A percentile compares a stretch with the other conserved stretches of the same genome.
Evolutionary conservation across 2,888 invertebrate species (phyloP).

Genomic region (Harpalus rubripes): DNA sequence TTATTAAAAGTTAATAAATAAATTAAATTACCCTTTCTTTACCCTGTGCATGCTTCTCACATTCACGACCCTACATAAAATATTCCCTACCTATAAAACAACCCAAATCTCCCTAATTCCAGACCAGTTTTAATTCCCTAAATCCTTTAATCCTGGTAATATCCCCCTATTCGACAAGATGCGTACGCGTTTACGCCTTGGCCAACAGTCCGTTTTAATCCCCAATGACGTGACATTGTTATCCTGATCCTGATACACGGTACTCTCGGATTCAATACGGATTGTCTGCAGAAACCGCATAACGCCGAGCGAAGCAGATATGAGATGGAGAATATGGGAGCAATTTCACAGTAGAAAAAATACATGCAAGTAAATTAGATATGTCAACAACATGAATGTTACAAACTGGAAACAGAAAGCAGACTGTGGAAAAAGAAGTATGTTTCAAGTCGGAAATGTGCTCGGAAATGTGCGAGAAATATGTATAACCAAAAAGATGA

Average conservation of each 20-base stretch:
- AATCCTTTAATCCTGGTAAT: background rate
- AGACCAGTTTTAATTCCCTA: background rate
- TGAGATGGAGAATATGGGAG: background rate
- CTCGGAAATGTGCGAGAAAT: too few species aligned
- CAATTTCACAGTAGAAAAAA: slow-evolving; percentile 6
- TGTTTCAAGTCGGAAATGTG: too few species aligned
- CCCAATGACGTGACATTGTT: background rate
- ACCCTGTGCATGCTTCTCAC: background rate
- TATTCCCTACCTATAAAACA: background rate
- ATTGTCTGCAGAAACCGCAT: background rate
- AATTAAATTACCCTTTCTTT: too few species aligned
- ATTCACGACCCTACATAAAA: background rate
- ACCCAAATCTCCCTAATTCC: background rate
- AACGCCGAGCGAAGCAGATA: background rate
- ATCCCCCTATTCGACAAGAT: background rate
- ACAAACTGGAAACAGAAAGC: background rate
- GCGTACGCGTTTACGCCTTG: background rate
- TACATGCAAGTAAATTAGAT: background rate
- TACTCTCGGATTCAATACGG: background rate
- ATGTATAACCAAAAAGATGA: too few species aligned
- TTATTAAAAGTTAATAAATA: too few species aligned
- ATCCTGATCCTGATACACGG: background rate
- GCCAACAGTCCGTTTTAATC: background rate
- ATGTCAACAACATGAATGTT: background rate
- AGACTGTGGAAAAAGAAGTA: background rate